A percentile compares a stretch with the other conserved stretches of the same genome.
phyloP scores from a whole-genome alignment of 2,888 invertebrate genomes.

The Vannuccia rotundouncinata region DNA sequence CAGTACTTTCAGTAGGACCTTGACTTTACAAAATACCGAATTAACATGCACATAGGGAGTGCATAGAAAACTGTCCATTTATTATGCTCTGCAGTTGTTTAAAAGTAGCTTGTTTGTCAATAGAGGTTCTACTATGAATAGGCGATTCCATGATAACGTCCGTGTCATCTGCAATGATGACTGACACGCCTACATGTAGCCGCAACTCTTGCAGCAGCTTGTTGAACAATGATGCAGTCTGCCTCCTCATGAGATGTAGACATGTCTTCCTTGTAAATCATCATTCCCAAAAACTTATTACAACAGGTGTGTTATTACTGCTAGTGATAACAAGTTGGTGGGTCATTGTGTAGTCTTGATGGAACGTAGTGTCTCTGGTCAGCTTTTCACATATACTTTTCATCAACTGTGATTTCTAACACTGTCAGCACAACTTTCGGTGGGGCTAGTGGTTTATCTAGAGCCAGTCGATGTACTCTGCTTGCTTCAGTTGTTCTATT shows the following conservation, averaged over 20 bases:
- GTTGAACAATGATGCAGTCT: background rate
- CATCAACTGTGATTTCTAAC: constrained; percentile 40
- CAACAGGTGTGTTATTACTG: background rate
- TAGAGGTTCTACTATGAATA: background rate
- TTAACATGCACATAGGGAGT: background rate
- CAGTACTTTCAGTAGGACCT: background rate
- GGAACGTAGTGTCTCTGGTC: constrained; percentile 21
- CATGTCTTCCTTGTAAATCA: background rate
- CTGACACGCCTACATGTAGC: background rate
- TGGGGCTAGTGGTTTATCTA: constrained; percentile 39
- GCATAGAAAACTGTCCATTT: background rate
- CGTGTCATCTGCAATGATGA: background rate
- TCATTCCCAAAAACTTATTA: background rate
- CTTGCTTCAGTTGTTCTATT: constrained; percentile 22
- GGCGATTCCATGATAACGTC: background rate
- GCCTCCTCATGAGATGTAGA: background rate
- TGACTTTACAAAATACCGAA: background rate
- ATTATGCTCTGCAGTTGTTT: background rate
- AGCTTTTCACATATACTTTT: constrained; percentile 40
- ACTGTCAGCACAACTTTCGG: constrained; percentile 41
- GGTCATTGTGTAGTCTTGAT: constrained; percentile 20
- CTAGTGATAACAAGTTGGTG: constrained; percentile 12
- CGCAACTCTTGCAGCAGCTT: background rate
- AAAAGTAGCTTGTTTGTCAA: background rate
- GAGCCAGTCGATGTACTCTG: constrained; percentile 28